Percentiles rank a stretch among this genome's conserved stretches.
Evolutionary conservation across 2,113 vertebrate species (phyloP).

Genomic region (Lethenteron camtschaticum): DNA sequence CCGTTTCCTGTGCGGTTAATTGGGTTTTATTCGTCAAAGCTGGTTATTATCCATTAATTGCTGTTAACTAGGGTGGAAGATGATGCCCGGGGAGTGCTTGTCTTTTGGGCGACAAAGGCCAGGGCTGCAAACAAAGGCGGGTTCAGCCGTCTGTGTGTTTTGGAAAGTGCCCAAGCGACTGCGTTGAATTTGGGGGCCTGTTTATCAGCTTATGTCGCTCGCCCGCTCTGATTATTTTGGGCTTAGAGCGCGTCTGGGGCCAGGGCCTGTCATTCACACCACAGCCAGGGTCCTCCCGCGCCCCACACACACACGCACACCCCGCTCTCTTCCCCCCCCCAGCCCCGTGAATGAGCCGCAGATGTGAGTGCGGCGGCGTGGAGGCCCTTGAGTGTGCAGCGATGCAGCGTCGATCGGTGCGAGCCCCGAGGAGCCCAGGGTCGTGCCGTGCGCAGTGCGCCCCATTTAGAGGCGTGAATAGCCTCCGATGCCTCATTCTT

Average conservation of each 20-base stretch:
- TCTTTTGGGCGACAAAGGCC: slow-evolving; percentile 1
- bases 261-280: slow-evolving; percentile 6
- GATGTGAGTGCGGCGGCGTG: too few relatives aligned
- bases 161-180: not conserved
- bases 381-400: too few relatives aligned
- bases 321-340: too few relatives aligned
- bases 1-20: slow-evolving; percentile 5
- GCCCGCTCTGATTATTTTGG: not conserved
- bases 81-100: slow-evolving; percentile 5
- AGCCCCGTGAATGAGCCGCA: too few relatives aligned
- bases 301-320: too few relatives aligned
- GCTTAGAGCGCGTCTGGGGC: not conserved
- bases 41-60: slow-evolving; percentile 6
- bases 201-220: slow-evolving; percentile 5
- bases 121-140: slow-evolving; percentile 1
- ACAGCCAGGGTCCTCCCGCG: slow-evolving; percentile 3
- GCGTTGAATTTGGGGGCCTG: slow-evolving; percentile 4
- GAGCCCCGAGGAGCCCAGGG: too few relatives aligned
- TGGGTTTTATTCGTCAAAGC: slow-evolving; percentile 6
- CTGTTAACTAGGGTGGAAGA: slow-evolving; percentile 6
- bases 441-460: too few relatives aligned
- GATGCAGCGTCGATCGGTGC: too few relatives aligned
- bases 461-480: too few relatives aligned
- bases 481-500: too few relatives aligned
- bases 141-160: slow-evolving; percentile 6